Evolutionary conservation across 1,140 invertebrate genomes (phyloP).

Genomic region (Penaeus chinensis): DNA sequence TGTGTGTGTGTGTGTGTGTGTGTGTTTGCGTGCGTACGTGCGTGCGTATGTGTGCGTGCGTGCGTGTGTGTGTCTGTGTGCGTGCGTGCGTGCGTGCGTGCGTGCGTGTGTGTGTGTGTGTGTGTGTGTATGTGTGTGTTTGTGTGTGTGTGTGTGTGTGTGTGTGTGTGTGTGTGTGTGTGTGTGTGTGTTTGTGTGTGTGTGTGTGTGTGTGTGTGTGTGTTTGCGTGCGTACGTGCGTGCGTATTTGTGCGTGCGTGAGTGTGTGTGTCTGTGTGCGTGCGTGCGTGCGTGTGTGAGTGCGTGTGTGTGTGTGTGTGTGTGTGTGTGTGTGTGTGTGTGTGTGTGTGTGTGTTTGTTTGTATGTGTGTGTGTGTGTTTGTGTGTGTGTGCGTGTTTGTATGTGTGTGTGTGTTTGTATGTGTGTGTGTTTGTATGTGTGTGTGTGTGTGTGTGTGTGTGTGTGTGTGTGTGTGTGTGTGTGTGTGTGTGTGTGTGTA

Average conservation of each 20-base stretch:
- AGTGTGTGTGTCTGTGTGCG: not conserved
- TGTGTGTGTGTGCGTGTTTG: no score
- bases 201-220: not conserved
- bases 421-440: not conserved
- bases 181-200: not conserved
- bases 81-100: not conserved
- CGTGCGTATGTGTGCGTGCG: not conserved
- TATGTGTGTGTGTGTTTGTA: not conserved
- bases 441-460: not conserved
- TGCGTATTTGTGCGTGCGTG: not conserved
- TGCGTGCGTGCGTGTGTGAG: not conserved
- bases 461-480: not conserved
- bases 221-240: not conserved
- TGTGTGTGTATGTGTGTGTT: not conserved
- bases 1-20: not conserved
- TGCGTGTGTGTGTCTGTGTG: not conserved
- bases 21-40: not conserved
- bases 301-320: no score
- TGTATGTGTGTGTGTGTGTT: no score
- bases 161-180: not conserved
- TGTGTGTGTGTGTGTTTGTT: no score
- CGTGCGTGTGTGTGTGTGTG: not conserved
- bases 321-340: no score
- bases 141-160: not conserved
- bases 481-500: not conserved